phyloP scores from a whole-genome alignment of 1,140 invertebrate genomes.

The Drosophila pallidifrons region DNA sequence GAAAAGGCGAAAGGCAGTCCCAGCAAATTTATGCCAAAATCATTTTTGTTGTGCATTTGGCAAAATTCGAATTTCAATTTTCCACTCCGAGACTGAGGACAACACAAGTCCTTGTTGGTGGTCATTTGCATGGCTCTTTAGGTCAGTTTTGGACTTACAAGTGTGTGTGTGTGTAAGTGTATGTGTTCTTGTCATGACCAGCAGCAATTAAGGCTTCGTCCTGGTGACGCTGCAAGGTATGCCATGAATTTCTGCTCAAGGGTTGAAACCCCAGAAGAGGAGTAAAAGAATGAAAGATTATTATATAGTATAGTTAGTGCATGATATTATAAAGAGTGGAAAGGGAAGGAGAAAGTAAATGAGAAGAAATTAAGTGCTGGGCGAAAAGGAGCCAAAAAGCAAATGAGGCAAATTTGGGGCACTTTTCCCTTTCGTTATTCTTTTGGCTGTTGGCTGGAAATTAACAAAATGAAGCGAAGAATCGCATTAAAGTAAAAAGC shows the following conservation, averaged over 20 bases:
- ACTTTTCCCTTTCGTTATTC: conserved; percentile 38
- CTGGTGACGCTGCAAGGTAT: conserved; percentile 32
- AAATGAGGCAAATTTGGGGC: conserved; percentile 46
- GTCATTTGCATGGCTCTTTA: conserved; percentile 58
- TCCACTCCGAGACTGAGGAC: conserved; percentile 1
- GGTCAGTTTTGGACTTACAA: neutral
- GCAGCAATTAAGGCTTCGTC: conserved; percentile 62
- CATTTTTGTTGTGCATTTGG: conserved; percentile 58
- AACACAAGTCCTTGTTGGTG: conserved; percentile 39
- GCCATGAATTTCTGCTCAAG: conserved; percentile 36
- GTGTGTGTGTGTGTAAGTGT: no score
- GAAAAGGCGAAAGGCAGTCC: neutral
- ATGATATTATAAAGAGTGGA: conserved; percentile 1
- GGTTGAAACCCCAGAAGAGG: conserved; percentile 16
- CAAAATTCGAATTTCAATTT: conserved; percentile 43
- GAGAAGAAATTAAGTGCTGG: conserved; percentile 3
- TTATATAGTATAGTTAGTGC: conserved; percentile 7
- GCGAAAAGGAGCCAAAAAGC: conserved; percentile 18
- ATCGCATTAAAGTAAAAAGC: conserved; percentile 53
- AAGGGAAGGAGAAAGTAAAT: neutral
- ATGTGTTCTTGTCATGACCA: conserved; percentile 56
- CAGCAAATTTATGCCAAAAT: conserved; percentile 60
- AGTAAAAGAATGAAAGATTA: conserved; percentile 8
- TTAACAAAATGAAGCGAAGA: conserved; percentile 48
- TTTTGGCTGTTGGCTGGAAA: conserved; percentile 12